A percentile compares a stretch with the other conserved stretches of the same genome.
Evolutionary conservation across 1,140 invertebrate genomes (phyloP).

Genomic region (Cylas formicarius): DNA sequence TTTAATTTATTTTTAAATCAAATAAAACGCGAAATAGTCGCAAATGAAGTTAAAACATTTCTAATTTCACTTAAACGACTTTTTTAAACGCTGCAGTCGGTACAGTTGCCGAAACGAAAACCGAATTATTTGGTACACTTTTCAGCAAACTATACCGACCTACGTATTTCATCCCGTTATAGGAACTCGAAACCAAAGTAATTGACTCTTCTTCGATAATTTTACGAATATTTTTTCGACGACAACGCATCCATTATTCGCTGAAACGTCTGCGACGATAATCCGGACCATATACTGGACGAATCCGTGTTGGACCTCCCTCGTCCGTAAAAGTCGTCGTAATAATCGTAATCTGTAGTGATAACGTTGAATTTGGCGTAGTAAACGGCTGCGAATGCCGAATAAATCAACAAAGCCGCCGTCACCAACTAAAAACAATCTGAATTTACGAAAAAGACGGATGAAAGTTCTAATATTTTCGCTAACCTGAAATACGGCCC

Average conservation of each 20-base stretch:
- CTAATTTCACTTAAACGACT: no score
- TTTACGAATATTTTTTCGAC: slow-evolving; percentile 39
- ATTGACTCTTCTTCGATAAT: no score
- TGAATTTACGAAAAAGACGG: background rate
- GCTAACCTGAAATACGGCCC: slow-evolving; percentile 70
- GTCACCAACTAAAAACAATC: slow-evolving; percentile 59
- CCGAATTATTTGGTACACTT: no score
- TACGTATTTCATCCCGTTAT: no score
- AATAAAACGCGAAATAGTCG: no score
- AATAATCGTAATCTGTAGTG: slow-evolving; percentile 64
- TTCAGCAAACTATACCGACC: no score
- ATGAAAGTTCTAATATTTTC: background rate
- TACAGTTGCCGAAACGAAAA: no score
- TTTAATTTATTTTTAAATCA: no score
- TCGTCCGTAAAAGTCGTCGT: slow-evolving; percentile 48
- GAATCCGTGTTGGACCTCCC: slow-evolving; percentile 31
- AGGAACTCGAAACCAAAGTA: no score
- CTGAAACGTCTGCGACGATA: slow-evolving; percentile 37
- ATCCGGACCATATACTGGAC: slow-evolving; percentile 33
- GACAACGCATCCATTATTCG: slow-evolving; percentile 40
- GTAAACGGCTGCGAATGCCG: slow-evolving; percentile 73
- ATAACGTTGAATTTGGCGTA: slow-evolving; percentile 78
- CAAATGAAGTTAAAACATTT: no score
- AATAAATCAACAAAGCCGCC: slow-evolving; percentile 69
- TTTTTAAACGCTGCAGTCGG: no score